These are phyloP conservation scores for Lymantria dispar DNA, from an alignment of 2,888 invertebrate genomes.

Conservation along the genomic window DNA sequence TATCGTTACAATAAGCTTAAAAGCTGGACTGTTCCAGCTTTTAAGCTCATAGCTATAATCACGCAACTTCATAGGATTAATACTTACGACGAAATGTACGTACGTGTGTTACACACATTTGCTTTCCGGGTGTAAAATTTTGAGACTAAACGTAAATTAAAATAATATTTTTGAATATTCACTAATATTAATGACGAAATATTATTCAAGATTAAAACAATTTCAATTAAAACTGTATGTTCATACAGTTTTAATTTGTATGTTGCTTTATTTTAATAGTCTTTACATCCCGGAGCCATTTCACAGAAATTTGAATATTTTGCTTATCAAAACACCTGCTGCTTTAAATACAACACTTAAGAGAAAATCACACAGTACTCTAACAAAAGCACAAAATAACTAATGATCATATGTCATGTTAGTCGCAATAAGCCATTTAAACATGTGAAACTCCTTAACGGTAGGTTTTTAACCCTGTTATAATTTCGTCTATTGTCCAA, in stretches of 20 bases:
- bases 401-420: constrained; percentile 76
- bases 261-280: background rate
- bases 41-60: too few species aligned
- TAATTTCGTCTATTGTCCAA: constrained; percentile 80
- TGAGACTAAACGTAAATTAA: too few species aligned
- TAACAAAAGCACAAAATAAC: constrained; percentile 60
- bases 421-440: constrained; percentile 69
- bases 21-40: too few species aligned
- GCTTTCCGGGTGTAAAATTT: too few species aligned
- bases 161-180: background rate
- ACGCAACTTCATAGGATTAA: too few species aligned
- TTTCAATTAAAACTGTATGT: too few species aligned
- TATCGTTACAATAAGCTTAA: too few species aligned
- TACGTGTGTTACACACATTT: too few species aligned
- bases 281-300: constrained; percentile 26
- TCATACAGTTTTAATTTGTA: constrained; percentile 2
- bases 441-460: constrained; percentile 73
- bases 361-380: constrained; percentile 47
- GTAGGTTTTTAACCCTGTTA: constrained; percentile 69
- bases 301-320: background rate
- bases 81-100: too few species aligned
- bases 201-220: too few species aligned
- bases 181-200: background rate
- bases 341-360: constrained; percentile 18
- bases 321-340: constrained; percentile 23